Base-by-base conservation (phyloP, 1,140 invertebrate species). In the Papilio polyxenes region DNA sequence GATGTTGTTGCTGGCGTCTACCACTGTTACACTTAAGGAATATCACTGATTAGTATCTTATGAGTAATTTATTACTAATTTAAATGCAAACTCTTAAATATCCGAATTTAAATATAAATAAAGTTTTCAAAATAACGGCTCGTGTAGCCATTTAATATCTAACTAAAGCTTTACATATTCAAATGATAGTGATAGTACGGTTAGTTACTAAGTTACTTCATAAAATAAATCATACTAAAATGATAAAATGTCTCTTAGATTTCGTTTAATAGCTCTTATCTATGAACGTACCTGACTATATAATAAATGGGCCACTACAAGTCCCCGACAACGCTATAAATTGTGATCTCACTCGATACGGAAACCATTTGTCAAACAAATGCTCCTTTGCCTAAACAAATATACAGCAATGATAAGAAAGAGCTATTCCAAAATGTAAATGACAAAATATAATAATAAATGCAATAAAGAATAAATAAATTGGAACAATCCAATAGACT, bases 291-390 rank as follows among this genome's bases (percentile, higher is more conserved):
- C 77, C 77, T 79, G 77, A 53, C 53, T 79, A 6, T 20, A 56
- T 79, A 59, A 79, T 17, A 79, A 79, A 79, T 79, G 51, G 56
- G 15, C 31, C 37, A 62, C 77, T 79, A 62, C 77, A 59, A 77
- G 75, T 77, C 75, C 20, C 77, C 51, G 53, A 79, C 56, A 62
- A 44, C 23, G 77, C 77, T 20, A 79, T 79, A 79, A 79, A 79
- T 79, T 62, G 40, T 62, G 77, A 79, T 79, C 53, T 79, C 56
- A n/a, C 56, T 79, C 77, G 77, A 79, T 79, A 79, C 51, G 53
- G n/a, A 3, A n/a, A 44, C 23, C 77, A 62, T 79, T 79, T 79
- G 77, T 79, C 77, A 79, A 15, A 79, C 77, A 79, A 79, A 79
- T 62, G 77, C 62, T 79, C 77, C 53, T 79, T 62, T 62, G 40